Conservation (phyloP, 2,113 vertebrate genomes). For the Onychostoma macrolepis region DNA sequence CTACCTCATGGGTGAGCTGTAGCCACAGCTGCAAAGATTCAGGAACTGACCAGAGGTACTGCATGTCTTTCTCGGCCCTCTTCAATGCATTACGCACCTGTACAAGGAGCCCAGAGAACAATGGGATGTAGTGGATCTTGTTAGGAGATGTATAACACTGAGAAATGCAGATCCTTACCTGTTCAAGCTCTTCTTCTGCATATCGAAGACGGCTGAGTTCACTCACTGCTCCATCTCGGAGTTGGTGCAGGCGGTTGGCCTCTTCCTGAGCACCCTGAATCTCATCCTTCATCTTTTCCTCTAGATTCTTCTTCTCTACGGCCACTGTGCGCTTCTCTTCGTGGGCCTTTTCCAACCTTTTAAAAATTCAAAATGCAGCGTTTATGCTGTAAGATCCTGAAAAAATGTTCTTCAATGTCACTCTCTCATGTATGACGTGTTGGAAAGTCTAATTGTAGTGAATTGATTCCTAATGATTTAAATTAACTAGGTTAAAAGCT, state of each 20-base stretch:
- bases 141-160: background rate
- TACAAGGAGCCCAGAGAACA: background rate
- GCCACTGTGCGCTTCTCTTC: conserved; percentile 95
- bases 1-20: conserved; percentile 93
- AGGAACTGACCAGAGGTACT: conserved; percentile 72
- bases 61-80: conserved; percentile 77
- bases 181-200: conserved; percentile 92
- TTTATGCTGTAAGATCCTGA: background rate
- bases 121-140: background rate
- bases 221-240: conserved; percentile 89
- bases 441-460: background rate
- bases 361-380: background rate
- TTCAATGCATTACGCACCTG: conserved; percentile 74
- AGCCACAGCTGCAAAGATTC: conserved; percentile 94
- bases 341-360: conserved; percentile 91
- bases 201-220: conserved; percentile 92
- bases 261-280: conserved; percentile 94
- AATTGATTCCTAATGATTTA: background rate
- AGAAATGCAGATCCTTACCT: conserved; percentile 73
- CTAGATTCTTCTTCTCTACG: conserved; percentile 93
- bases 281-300: conserved; percentile 96
- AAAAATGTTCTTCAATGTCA: background rate
- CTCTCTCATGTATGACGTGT: background rate
- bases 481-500: background rate
- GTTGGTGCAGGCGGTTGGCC: conserved; percentile 84